These are phyloP conservation scores for Drosophila paramelanica DNA, from an alignment of 2,888 invertebrate genomes.

Conservation along the genomic window DNA sequence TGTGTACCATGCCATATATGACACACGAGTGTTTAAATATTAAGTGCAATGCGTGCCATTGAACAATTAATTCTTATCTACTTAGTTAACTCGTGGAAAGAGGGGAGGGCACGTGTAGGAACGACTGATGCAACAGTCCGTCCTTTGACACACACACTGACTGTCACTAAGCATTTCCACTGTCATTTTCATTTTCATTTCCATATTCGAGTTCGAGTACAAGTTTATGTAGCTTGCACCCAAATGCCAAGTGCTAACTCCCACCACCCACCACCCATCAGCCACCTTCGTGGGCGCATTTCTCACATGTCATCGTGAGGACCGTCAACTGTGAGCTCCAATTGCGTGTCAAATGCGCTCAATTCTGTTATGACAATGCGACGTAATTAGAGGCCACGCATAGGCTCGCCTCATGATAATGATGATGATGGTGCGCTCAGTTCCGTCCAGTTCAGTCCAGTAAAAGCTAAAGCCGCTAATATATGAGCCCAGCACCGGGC, in stretches of 20 bases:
- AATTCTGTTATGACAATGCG: constrained; percentile 80
- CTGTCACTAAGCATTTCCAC: constrained; percentile 17
- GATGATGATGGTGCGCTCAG: constrained; percentile 37
- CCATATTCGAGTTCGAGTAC: constrained; percentile 46
- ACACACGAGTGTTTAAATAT: constrained; percentile 64
- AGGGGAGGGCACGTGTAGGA: constrained; percentile 6
- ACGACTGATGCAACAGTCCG: constrained; percentile 75
- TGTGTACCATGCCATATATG: too few species aligned
- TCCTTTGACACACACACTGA: constrained; percentile 25
- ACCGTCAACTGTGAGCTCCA: constrained; percentile 57
- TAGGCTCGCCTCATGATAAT: constrained; percentile 56
- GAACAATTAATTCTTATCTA: constrained; percentile 84
- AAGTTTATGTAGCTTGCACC: constrained; percentile 41
- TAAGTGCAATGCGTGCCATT: constrained; percentile 82
- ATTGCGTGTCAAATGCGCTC: constrained; percentile 81
- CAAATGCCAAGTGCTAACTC: constrained; percentile 16
- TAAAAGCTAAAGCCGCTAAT: constrained; percentile 51
- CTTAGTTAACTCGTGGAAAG: constrained; percentile 54
- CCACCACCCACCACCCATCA: neutral
- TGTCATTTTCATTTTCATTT: constrained; percentile 27
- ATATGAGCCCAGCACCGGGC: constrained; percentile 46
- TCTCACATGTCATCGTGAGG: constrained; percentile 75
- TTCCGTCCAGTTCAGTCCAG: constrained; percentile 8
- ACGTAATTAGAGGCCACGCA: constrained; percentile 79
- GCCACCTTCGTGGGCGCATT: constrained; percentile 51